Evolutionary conservation across 2,113 vertebrate genomes (phyloP), one percentile per base, ranked within the genome.

Genomic region (Recurvirostra avosetta): DNA sequence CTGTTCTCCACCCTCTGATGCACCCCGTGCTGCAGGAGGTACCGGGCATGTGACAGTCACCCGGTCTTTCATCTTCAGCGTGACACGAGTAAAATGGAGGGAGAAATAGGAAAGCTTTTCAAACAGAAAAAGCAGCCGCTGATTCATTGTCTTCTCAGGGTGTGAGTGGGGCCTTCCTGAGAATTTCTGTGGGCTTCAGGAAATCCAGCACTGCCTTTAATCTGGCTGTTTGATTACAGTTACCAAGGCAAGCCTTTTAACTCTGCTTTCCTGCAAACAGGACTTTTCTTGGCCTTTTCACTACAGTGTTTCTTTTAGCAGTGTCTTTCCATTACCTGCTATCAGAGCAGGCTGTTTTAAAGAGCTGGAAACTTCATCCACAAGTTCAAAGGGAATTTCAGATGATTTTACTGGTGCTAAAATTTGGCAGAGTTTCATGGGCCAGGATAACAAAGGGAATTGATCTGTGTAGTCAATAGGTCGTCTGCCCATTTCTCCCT

Each of bases 381-480:
- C 49, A 20, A 91, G 66, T 87, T 96, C 70, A 95, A 93, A 95
- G 90, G 71, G 90, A 88, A 85, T 68, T 84, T 89, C 83, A 76
- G 75, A 91, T 95, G 15, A 67, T 94, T 95, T 90, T 75, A 43
- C 34, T 63, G 68, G 89, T 3, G 30, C 66, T 90, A 14, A 91
- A 95, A 49, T 95, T 84, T 91, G 88, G 80, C 95, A 94, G 96
- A 68, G 77, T 87, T 97, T 94, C 94, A 6, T 72, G 87, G 95
- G 82, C 92, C 38, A 17, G 62, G 83, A 34, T 93, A 72, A 95
- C 74, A 96, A 90, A 96, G 78, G 72, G 67, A 90, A 94, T 97
- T 3, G 68, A 97, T 97, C 82, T 88, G 22, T 66, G 91, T 41
- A 95, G 89, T 92, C 85, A 66, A 92, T 86, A 94, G 87, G 90